Evolutionary conservation across 2,113 vertebrate species (phyloP), one percentile per base, ranked within the genome.

Genomic region (Synodontis membranacea): DNA sequence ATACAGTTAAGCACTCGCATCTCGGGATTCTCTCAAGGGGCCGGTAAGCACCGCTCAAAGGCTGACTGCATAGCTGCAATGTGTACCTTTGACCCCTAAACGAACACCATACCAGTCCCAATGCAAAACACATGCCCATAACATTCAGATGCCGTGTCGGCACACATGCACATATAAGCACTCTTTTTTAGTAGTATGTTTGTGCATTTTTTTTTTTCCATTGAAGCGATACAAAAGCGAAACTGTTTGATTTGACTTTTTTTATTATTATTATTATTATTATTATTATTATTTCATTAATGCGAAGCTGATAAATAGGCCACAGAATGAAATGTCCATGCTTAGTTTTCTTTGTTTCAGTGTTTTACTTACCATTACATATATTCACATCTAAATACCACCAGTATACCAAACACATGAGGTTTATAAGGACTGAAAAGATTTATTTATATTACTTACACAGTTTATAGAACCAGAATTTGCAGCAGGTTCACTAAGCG

Each of bases 91-190:
- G 75, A 85, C 75, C 74, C 46, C 44, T 62, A 76, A 85, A 48
- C 4, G 5, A 12, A 48, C 23, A 44, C 66, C 21, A 60, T 46
- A 37, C n/a, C 7, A 79, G n/a, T 34, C 28, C 28, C 72, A 85
- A 78, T 44, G n/a, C 46, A 66, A 66, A 85, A 85, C 84, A 85
- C 58, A 85, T 84, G 82, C 39, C 60, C 48, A 48, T 42, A 46
- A 58, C n/a, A 25, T 79, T 79, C n/a, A 34, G 48, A 79, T 54
- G 54, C 8, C 54, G 44, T 81, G n/a, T 25, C 83, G 52, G 39
- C 76, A 37, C 8, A 25, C 19, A 23, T 12, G 28, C 31, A 37
- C 76, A 79, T 3, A 79, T 10, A 50, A 72, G 76, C 50, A 74
- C n/a, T n/a, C 83, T 56, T 37, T 39, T 11, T 46, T 46, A 48